Evolutionary conservation across 2,888 invertebrate species (phyloP).

Genomic region (Margaritifera margaritifera): DNA sequence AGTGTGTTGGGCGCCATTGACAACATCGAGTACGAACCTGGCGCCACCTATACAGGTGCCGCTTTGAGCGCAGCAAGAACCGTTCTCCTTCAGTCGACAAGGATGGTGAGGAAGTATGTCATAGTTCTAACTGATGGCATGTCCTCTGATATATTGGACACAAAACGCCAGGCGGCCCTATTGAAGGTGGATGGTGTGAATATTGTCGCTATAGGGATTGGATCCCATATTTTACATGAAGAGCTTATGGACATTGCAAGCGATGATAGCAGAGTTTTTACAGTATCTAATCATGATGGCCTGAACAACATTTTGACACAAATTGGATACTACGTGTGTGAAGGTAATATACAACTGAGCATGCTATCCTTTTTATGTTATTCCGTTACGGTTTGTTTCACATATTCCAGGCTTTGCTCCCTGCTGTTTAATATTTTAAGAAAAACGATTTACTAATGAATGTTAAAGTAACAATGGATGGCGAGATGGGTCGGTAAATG

Average conservation of each 20-base stretch:
- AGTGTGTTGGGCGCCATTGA: conserved; percentile 3
- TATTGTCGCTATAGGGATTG: conserved; percentile 8
- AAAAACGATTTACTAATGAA: no score
- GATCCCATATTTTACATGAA: conserved; percentile 8
- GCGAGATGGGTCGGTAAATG: no score
- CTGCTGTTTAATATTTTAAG: no score
- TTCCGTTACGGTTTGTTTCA: no score
- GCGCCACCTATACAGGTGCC: conserved; percentile 10
- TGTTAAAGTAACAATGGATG: no score
- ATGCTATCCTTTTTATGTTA: no score
- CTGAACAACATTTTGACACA: conserved; percentile 1
- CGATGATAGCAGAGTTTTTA: conserved; percentile 5
- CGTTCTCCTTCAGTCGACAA: conserved; percentile 1
- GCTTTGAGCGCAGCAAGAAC: conserved; percentile 1
- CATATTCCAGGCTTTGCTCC: no score
- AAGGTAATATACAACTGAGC: no score
- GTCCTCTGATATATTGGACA: conserved; percentile 1
- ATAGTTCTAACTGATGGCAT: conserved; percentile 16
- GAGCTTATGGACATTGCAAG: conserved; percentile 13
- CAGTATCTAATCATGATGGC: conserved; percentile 5
- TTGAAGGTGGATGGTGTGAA: conserved; percentile 4
- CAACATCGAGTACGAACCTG: conserved; percentile 1
- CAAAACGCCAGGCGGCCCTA: neutral
- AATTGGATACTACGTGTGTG: no score
- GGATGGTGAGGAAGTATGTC: conserved; percentile 10